phyloP scores from a whole-genome alignment of 2,113 vertebrate genomes.

The Poicephalus meyeri region DNA sequence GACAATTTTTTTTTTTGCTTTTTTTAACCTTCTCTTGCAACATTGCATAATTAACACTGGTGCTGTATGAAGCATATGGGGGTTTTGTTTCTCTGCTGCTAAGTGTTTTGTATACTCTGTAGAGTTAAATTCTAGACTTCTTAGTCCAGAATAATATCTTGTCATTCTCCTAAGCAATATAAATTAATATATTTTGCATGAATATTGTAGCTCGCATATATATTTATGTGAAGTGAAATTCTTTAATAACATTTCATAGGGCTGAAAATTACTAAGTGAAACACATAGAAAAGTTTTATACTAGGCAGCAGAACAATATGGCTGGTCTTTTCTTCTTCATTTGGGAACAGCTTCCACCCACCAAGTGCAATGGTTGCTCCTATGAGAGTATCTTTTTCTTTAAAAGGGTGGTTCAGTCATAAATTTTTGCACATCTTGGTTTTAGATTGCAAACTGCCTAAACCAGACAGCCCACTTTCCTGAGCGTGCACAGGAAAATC shows the following conservation, averaged over 20 bases:
- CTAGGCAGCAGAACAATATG: not conserved
- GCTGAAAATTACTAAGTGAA: not conserved
- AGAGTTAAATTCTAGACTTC: not conserved
- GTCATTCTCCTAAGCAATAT: not conserved
- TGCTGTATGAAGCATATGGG: not conserved
- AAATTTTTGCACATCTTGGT: not conserved
- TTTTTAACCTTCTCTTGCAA: not conserved
- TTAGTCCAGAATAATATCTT: not conserved
- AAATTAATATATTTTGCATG: constrained; percentile 1
- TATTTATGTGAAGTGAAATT: not conserved
- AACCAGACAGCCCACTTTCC: not conserved
- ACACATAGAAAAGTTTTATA: not conserved
- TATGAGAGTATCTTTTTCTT: not conserved
- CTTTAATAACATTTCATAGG: not conserved
- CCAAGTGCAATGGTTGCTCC: not conserved
- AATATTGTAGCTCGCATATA: not conserved
- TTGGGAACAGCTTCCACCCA: not conserved
- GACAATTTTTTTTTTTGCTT: not conserved
- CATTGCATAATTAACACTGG: not conserved
- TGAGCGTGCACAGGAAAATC: not conserved
- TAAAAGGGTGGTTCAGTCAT: not conserved
- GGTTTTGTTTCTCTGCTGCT: not conserved
- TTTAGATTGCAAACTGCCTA: not conserved
- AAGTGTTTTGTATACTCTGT: not conserved
- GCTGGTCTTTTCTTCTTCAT: not conserved